Evolutionary conservation across 2,888 invertebrate species (phyloP), one percentile per base, ranked within the genome.

Genomic region (Cylloceria caligata): DNA sequence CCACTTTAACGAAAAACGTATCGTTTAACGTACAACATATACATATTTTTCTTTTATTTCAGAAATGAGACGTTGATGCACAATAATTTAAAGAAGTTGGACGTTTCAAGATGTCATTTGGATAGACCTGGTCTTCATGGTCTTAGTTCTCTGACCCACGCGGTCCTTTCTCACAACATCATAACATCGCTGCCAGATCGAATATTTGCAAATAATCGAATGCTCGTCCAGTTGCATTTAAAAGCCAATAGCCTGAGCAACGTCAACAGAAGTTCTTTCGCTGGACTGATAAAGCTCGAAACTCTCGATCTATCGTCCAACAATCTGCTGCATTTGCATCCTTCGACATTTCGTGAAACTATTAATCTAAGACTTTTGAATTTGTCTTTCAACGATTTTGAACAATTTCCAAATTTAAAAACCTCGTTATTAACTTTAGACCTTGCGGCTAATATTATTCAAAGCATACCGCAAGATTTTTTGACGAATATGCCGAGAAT

Each of bases 241-340:
- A 95, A 96, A 0, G 93, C 94, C 55, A 97, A 97, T 91, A 94
- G 95, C 19, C 94, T 97, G 52, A 94, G 94, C 9, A 93, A 93
- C 0, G 89, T 97, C 27, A 94, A 94, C 84, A 91, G 92, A 72
- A 94, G 94, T 83, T 95, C 95, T 0, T 96, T 97, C 89, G 92
- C 93, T 62, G 94, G 94, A 11, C 89, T 96, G 2, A 92, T 92
- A 82, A 93, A 94, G 83, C 89, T 97, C 4, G 94, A 94, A 86
- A 91, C 93, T 81, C 92, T 97, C 67, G 96, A 97, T 91, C 91
- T 97, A 83, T 96, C 97, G 0, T 94, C 94, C 91, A 97, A 97
- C 90, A 95, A 95, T 90, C 94, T 97, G 73, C 94, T 94, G 0
- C 89, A 91, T 5, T 89, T 97, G 83, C 94, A 95, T 74, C 94